A percentile compares a stretch with the other conserved stretches of the same genome.
Evolutionary conservation across 2,797 vertebrate genomes (phyloP).

Genomic region (Coluber constrictor): DNA sequence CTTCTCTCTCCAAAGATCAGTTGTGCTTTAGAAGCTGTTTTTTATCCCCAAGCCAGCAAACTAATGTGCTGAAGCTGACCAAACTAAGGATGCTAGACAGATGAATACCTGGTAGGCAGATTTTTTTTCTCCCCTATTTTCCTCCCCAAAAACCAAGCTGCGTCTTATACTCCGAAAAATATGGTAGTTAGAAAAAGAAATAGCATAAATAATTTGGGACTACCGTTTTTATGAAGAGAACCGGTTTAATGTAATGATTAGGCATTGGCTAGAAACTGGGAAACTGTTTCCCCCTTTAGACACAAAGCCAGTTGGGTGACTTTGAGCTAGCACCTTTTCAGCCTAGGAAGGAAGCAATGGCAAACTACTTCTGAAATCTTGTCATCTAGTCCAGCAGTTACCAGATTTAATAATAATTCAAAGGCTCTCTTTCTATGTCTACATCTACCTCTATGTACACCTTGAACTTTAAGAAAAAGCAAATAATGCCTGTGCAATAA

Average conservation of each 20-base stretch:
- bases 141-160: too few relatives aligned
- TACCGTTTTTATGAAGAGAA: neutral
- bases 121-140: too few relatives aligned
- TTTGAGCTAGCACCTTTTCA: neutral
- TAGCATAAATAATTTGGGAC: neutral
- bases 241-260: neutral
- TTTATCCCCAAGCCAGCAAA: too few relatives aligned
- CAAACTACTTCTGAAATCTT: neutral
- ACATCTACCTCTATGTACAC: neutral
- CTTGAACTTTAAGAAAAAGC: neutral
- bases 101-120: too few relatives aligned
- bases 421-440: neutral
- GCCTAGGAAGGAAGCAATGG: neutral
- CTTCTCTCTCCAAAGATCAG: too few relatives aligned
- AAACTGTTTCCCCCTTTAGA: neutral
- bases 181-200: neutral
- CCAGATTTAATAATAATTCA: neutral
- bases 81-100: too few relatives aligned
- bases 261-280: neutral
- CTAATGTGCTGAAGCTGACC: too few relatives aligned
- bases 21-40: too few relatives aligned
- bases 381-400: neutral
- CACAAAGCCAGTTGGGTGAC: neutral
- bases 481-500: neutral
- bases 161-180: too few relatives aligned